Base-by-base conservation (phyloP, 2,797 vertebrate species). In the Hirundo rustica region DNA sequence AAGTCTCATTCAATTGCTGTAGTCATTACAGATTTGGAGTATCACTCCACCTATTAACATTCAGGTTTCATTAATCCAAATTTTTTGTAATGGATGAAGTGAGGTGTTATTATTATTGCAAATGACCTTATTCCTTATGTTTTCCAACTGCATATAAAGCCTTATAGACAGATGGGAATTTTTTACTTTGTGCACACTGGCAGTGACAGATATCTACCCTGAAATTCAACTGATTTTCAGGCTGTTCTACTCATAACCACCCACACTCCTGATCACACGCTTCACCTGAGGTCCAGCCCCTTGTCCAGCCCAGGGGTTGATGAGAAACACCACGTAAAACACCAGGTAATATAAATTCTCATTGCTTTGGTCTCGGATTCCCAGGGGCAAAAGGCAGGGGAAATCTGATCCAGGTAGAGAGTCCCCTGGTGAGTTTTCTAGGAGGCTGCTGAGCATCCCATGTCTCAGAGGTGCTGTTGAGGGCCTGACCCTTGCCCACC, bases 31-130 rank as follows among this genome's bases (percentile, higher is more conserved):
- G 88, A 45, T 86, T 84, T 81, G 21, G 47, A 89, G 47, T 58
- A 89, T 30, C 87, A 67, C 27, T 77, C 71, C 78, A 75, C 32
- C 18, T 83, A 75, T 88, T 94, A 97, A 81, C 70, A 84, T 72
- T 51, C 50, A 48, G 40, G 53, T 47, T 89, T 91, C 89, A 89
- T 74, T 57, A 96, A 91, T 92, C n/a, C 85, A 92, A 92, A 75
- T 38, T 79, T 79, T 96, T 85, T 89, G 6, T 90, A 83, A 95
- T 72, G 27, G 65, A 42, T 90, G 13, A 92, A 88, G 53, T 22
- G 45, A 96, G 58, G 5, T 42, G n/a, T 64, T 96, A 78, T n/a
- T 96, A 78, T 32, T 91, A 77, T 68, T 86, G 73, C 45, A 91
- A 89, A 85, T 86, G 1, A 67, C 60, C 74, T 45, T 83, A 61